Evolutionary conservation across 2,797 vertebrate species (phyloP).

Genomic region (Tachyglossus aculeatus): DNA sequence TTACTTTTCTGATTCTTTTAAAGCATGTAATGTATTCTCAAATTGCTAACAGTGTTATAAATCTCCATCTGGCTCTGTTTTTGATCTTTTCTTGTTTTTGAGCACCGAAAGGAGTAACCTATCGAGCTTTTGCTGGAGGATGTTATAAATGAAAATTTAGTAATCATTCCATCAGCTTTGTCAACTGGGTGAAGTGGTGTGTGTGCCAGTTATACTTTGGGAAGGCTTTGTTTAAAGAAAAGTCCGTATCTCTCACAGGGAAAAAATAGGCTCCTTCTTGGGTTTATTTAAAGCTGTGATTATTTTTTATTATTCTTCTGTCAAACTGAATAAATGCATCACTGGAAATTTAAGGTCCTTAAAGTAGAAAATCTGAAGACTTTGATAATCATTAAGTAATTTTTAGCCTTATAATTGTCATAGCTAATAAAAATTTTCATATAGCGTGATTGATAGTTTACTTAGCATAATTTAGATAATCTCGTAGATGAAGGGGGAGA

Average conservation of each 20-base stretch:
- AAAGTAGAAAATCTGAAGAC: neutral
- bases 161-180: conserved; percentile 95
- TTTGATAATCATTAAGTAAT: accelerated
- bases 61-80: conserved; percentile 68
- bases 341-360: neutral
- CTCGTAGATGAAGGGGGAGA: neutral
- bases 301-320: neutral
- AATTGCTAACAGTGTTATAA: no score
- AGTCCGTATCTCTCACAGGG: neutral
- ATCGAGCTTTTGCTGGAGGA: conserved; percentile 99
- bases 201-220: conserved; percentile 73
- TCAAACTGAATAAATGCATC: neutral
- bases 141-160: conserved; percentile 99
- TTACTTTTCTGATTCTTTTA: conserved; percentile 31
- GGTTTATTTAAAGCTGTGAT: neutral
- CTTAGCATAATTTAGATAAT: neutral
- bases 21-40: conserved; percentile 35
- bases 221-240: accelerated
- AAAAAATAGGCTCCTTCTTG: neutral
- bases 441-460: neutral
- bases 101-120: conserved; percentile 99
- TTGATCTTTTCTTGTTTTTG: conserved; percentile 70
- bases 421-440: neutral
- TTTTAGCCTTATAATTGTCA: neutral
- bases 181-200: conserved; percentile 92